Evolutionary conservation across 35 echinoderm and acorn worm species (phyloP), one percentile per base, ranked within the genome.

Genomic region (Patiria miniata): DNA sequence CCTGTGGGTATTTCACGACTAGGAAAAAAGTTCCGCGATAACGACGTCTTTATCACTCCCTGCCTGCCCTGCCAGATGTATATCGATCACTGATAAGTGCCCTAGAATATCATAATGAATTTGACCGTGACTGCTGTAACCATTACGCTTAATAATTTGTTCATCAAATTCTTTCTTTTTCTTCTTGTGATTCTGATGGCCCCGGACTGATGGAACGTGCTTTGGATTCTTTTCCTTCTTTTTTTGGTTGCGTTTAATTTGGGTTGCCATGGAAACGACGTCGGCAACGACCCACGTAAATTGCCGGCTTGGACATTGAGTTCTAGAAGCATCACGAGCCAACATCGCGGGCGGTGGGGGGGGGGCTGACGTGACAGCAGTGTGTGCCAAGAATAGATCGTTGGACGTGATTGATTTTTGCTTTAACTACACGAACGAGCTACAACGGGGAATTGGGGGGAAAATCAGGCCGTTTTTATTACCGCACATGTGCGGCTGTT

Each of bases 101-200:
- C n/a, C n/a, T n/a, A n/a, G n/a, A n/a, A n/a, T 32, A 30, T 73
- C 14, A 9, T 73, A 30, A 73, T 34, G 8, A 73, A 73, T 73
- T 73, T 73, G 65, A 36, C 65, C 65, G 29, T 73, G 65, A 73
- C 57, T 60, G 57, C 8, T n/a, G 19, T 60, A n/a, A 60, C 19
- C 19, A 4, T 60, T 73, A 32, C 29, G 19, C 30, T 7, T 73
- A 1, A 8, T 21, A 26, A 26, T 9, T 30, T 0, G 21, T 36
- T 4, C 58, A 0, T 73, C 14, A 14, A 68, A n/a, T 73, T 36
- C 14, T 10, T 68, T 23, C n/a, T 68, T 68, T 28, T 9, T 22
- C 22, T 68, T 68, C 30, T 1, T 6, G 4, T 47, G 42, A 6
- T 68, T n/a, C 26, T 30, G 19, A 26, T 15, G 65, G 3, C 34